Evolutionary conservation across 2,888 invertebrate species (phyloP).

Genomic region (Platycheirus albimanus): DNA sequence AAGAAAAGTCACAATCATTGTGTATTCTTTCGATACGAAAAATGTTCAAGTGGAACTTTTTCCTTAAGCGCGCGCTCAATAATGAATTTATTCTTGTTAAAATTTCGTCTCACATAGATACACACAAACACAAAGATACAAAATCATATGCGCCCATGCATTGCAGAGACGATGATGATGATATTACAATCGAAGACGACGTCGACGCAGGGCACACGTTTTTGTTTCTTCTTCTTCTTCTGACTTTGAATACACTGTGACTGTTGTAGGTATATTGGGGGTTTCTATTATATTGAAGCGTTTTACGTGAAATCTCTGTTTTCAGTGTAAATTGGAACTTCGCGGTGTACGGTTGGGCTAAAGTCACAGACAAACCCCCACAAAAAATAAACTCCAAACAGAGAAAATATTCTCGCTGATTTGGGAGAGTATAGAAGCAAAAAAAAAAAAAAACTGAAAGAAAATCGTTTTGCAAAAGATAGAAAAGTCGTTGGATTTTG

Average conservation of each 20-base stretch:
- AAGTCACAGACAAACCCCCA: constrained; percentile 63
- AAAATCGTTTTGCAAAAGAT: constrained; percentile 63
- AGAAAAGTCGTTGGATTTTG: constrained; percentile 55
- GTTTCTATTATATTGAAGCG: constrained; percentile 63
- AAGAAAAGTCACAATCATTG: constrained; percentile 20
- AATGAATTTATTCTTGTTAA: constrained; percentile 44
- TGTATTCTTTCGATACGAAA: constrained; percentile 8
- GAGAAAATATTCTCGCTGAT: constrained; percentile 53
- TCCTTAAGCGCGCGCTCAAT: constrained; percentile 65
- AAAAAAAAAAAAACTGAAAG: constrained; percentile 45
- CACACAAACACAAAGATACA: constrained; percentile 32
- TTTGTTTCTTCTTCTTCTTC: constrained; percentile 39
- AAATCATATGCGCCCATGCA: constrained; percentile 52
- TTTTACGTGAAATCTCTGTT: constrained; percentile 77
- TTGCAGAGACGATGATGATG: constrained; percentile 32
- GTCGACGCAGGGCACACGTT: constrained; percentile 69
- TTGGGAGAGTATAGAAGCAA: constrained; percentile 67
- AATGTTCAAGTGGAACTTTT: constrained; percentile 9
- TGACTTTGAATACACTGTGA: neutral
- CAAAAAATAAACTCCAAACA: constrained; percentile 49
- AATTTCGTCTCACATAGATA: constrained; percentile 44
- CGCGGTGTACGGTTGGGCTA: constrained; percentile 80
- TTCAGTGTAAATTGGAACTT: constrained; percentile 83
- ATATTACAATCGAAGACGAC: constrained; percentile 21
- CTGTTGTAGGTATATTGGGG: constrained; percentile 44